phyloP scores from a whole-genome alignment of 2,113 vertebrate species.

The Cynoglossus semilaevis region DNA sequence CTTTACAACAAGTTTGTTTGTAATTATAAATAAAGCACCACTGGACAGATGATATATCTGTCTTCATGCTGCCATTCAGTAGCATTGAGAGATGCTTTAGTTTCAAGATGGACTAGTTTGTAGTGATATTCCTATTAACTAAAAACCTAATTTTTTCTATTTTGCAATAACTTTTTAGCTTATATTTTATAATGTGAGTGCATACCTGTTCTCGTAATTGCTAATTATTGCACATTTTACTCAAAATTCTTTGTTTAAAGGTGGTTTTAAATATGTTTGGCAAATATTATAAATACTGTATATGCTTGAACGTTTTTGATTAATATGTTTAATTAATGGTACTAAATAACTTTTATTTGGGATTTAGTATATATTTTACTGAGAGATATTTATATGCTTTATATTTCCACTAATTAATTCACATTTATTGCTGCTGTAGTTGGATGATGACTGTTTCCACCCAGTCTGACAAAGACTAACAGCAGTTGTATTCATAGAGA shows the following conservation, averaged over 20 bases:
- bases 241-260: constrained; percentile 52
- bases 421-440: constrained; percentile 52
- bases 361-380: constrained; percentile 57
- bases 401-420: constrained; percentile 59
- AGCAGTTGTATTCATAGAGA: constrained; percentile 75
- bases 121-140: constrained; percentile 15
- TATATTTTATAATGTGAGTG: constrained; percentile 40
- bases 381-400: constrained; percentile 62
- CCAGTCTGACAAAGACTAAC: constrained; percentile 56
- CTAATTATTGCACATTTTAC: constrained; percentile 66
- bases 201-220: constrained; percentile 52
- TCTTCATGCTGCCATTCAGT: constrained; percentile 4
- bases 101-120: constrained; percentile 21
- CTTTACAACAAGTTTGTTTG: constrained; percentile 15
- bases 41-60: constrained; percentile 27
- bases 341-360: constrained; percentile 58
- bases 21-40: constrained; percentile 19
- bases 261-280: constrained; percentile 52
- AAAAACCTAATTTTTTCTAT: constrained; percentile 11
- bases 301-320: constrained; percentile 54
- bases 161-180: constrained; percentile 55
- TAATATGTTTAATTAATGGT: constrained; percentile 67
- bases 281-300: constrained; percentile 60
- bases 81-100: constrained; percentile 7
- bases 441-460: constrained; percentile 54